Evolutionary conservation across 2,113 vertebrate species (phyloP).

Genomic region (Pseudolaguvia tuberculata): DNA sequence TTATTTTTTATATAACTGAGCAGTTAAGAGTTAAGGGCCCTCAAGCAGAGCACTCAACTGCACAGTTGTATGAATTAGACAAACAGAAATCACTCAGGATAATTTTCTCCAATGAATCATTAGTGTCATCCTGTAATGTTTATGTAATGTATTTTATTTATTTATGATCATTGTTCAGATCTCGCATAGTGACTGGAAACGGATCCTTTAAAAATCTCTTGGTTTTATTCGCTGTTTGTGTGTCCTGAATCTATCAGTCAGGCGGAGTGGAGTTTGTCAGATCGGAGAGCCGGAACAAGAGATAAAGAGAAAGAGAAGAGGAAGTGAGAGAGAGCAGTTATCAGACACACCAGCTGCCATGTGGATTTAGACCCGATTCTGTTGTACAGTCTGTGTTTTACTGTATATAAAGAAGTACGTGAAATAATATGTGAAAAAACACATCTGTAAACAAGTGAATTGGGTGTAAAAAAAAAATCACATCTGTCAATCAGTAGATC

Average conservation of each 20-base stretch:
- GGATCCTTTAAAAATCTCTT: conserved; percentile 25
- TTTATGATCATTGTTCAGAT: background rate
- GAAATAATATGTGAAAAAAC: no score
- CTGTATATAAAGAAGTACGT: no score
- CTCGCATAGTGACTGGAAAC: conserved; percentile 13
- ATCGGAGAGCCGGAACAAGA: conserved; percentile 40
- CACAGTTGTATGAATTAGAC: no score
- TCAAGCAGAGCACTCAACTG: no score
- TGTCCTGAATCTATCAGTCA: conserved; percentile 52
- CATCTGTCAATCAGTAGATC: no score
- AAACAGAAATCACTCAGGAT: no score
- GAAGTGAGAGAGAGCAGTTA: conserved; percentile 48
- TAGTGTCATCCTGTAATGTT: background rate
- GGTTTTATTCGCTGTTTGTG: conserved; percentile 42
- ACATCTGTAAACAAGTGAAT: no score
- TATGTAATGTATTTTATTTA: background rate
- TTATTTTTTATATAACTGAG: no score
- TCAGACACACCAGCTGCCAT: conserved; percentile 43
- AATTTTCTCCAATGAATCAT: no score
- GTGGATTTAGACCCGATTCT: conserved; percentile 62
- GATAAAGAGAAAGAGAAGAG: conserved; percentile 24
- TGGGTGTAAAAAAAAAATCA: no score
- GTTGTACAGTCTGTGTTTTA: conserved; percentile 49
- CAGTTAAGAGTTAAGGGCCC: no score
- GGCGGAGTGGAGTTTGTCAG: conserved; percentile 39